Evolutionary conservation across 2,113 vertebrate genomes (phyloP).

Genomic region (Pipra filicauda): DNA sequence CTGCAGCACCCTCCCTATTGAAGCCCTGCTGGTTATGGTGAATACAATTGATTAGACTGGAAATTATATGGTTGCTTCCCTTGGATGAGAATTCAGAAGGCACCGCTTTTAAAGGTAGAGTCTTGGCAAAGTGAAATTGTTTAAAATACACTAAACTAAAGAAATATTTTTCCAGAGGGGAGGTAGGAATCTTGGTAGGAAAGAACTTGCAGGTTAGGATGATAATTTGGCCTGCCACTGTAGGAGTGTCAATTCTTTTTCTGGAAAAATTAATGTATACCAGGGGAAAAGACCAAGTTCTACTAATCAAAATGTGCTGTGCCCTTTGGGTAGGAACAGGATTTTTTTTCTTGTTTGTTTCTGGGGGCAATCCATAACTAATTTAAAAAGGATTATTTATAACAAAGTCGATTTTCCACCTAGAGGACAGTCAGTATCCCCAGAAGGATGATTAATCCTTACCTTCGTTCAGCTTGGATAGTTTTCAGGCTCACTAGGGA

Average conservation of each 20-base stretch:
- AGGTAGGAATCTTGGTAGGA: not conserved
- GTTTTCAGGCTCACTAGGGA: constrained; percentile 33
- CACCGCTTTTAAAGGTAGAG: not conserved
- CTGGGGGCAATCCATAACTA: constrained; percentile 17
- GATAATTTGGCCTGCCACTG: not conserved
- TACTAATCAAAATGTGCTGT: not conserved
- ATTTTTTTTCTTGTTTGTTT: not conserved
- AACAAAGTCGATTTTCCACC: constrained; percentile 8
- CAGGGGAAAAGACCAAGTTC: not conserved
- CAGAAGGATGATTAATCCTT: constrained; percentile 52
- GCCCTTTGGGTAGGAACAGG: not conserved
- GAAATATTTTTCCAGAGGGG: not conserved
- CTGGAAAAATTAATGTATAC: not conserved
- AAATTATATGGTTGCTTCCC: not conserved
- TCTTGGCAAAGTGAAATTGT: not conserved
- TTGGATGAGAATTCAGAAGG: not conserved
- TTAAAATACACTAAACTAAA: not conserved
- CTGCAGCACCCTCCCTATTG: not conserved
- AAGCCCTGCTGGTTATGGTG: not conserved
- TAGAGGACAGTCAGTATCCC: not conserved
- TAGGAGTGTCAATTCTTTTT: not conserved
- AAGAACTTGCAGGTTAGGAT: not conserved
- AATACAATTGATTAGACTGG: not conserved
- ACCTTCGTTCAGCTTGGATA: not conserved
- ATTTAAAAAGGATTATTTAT: constrained; percentile 40